Evolutionary conservation across 2,797 vertebrate genomes (phyloP), one percentile per base, ranked within the genome.

Genomic region (Protosalanx chinensis): DNA sequence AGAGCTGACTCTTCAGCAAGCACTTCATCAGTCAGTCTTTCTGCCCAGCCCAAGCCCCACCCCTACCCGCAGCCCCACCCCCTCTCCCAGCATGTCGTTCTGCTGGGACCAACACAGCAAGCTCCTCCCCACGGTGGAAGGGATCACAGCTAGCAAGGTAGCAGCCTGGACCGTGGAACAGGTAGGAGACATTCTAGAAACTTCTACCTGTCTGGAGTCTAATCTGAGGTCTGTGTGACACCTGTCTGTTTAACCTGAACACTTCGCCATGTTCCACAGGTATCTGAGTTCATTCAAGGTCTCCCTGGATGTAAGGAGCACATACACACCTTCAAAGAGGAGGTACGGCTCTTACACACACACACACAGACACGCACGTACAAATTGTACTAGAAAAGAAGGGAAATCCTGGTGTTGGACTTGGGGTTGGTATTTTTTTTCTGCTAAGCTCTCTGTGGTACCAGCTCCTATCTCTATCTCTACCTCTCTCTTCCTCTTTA

Each of bases 31-130:
- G 3, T 92, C 93, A 0, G 88, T 94, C 60, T 89, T 93, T 4
- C 86, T 94, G 82, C 92, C 93, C 68, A 91, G 93, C 56, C 91
- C 92, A 65, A 70, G 91, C 10, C 91, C 92, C 3, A 88, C 92
- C 61, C 91, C 92, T 23, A 33, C 30, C 27, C 90, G 91, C 78
- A 92, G 93, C 57, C 91, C 92, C 67, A 71, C 91, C 10, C 91
- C 92, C 3, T 89, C 92, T 63, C 91, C 92, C 27, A 90, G 91
- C 69, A 85, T 92, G 35, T 91, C 93, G 6, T 81, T 93, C 77
- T 93, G 93, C 80, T 95, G 93, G 94, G 93, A 95, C 72, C 93
- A 95, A 77, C 94, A 95, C 72, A 94, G 93, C 88, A 95, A 95
- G 67, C 93, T 95, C 49, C 92, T 95, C 68, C 94, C 94, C 27